Evolutionary conservation across 1,140 invertebrate genomes (phyloP), one percentile per base, ranked within the genome.

Genomic region (Hylaeus anthracinus): DNA sequence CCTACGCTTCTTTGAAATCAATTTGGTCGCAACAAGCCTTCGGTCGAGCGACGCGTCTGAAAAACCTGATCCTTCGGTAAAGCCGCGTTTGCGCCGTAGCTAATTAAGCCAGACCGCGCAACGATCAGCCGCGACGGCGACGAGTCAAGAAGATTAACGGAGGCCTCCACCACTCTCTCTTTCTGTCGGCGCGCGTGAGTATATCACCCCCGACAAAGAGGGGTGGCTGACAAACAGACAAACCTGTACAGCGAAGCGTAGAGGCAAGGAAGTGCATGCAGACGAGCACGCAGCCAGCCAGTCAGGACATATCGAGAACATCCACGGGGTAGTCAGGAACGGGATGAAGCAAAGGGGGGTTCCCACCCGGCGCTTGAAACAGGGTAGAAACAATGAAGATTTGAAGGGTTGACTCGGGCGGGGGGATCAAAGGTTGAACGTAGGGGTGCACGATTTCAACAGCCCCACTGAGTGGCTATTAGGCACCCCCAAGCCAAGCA

Each of bases 381-480:
- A 85, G 86, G 86, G 84, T 83, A 81, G 88, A 90, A 91, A 91
- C 90, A 91, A 91, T 90, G 88, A 85, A 84, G 86, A 87, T 88
- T 85, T 88, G 82, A 90, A 91, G 89, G 90, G 90, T 91, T 90
- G 86, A 89, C 90, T 92, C 81, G 86, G 86, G 81, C 87, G 86
- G 88, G 85, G 90, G 91, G 89, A 91, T 92, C 91, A 92, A 92
- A 92, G 91, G 89, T 90, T 90, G 90, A 82, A 88, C 76, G 84
- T 89, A 91, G 91, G 90, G 90, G 83, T 88, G 88, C 85, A 84
- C 71, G 88, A 87, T 88, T 90, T 90, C 87, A 91, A 91, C 85
- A 91, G 85, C 89, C 88, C 87, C 82, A 92, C 89, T 88, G 90
- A 92, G 91, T 92, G 90, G 91, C 91, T 92, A 92, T 92, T 91